phyloP scores from a whole-genome alignment of 2,888 invertebrate genomes.

The Heliconius ismenius region DNA sequence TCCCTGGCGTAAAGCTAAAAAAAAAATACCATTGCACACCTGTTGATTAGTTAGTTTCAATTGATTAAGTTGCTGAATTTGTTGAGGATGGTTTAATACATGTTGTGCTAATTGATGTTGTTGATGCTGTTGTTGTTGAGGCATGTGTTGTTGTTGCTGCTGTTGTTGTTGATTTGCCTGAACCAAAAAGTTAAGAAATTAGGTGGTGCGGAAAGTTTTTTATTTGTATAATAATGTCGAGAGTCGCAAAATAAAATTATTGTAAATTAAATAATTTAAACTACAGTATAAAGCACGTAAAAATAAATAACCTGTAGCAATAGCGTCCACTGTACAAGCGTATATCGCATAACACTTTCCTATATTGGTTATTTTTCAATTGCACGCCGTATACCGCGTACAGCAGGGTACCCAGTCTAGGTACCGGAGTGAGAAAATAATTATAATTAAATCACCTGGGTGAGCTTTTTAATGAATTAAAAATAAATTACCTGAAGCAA shows the following conservation, averaged over 20 bases:
- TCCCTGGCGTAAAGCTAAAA: neutral
- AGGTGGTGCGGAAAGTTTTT: neutral
- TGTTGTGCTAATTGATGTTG: conserved; percentile 67
- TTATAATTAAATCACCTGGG: neutral
- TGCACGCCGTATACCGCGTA: too few relatives aligned
- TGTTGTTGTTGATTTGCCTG: conserved; percentile 53
- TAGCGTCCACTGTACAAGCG: neutral
- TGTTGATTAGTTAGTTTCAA: conserved; percentile 69
- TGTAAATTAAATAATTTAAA: too few relatives aligned
- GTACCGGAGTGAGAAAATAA: neutral
- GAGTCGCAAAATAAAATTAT: neutral
- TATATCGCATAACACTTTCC: neutral
- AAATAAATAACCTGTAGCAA: neutral
- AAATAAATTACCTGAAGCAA: conserved; percentile 40
- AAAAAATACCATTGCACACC: conserved; percentile 46
- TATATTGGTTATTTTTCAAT: too few relatives aligned
- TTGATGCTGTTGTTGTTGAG: conserved; percentile 52
- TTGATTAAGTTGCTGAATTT: conserved; percentile 59
- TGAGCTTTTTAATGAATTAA: neutral
- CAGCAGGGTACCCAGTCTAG: neutral
- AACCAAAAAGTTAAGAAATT: conserved; percentile 40
- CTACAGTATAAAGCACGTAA: neutral
- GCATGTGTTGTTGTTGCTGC: conserved; percentile 37
- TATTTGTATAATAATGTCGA: neutral
- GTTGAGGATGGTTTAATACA: conserved; percentile 60